A percentile compares a stretch with the other conserved stretches of the same genome.
phyloP scores from a whole-genome alignment of 2,888 invertebrate species.

The Sinhomidia bicolor region DNA sequence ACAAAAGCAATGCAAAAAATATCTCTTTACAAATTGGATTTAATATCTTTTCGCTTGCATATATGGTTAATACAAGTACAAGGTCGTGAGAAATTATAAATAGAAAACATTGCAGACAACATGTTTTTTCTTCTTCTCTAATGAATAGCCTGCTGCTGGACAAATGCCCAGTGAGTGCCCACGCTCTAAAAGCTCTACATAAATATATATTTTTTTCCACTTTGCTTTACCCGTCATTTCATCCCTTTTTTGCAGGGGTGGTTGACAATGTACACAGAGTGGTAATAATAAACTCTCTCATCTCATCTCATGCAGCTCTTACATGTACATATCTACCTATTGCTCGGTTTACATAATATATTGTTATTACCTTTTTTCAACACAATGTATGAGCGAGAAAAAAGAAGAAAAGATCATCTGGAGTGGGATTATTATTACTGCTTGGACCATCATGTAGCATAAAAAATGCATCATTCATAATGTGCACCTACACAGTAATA shows the following conservation, averaged over 20 bases:
- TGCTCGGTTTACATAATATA: not conserved
- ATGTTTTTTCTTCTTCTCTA: no score
- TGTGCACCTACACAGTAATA: conserved; percentile 28
- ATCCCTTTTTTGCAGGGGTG: conserved; percentile 49
- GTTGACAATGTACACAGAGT: conserved; percentile 30
- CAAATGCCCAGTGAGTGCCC: no score
- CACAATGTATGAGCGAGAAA: not conserved
- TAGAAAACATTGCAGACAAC: no score
- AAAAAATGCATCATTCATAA: not conserved
- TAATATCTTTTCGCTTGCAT: no score
- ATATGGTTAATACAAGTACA: no score
- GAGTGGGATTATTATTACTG: conserved; percentile 35
- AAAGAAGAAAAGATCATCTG: conserved; percentile 56
- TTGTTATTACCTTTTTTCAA: not conserved
- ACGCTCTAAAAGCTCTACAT: no score
- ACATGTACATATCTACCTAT: not conserved
- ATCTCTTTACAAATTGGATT: no score
- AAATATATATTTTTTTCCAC: no score
- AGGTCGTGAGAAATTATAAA: no score
- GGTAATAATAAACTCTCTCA: not conserved
- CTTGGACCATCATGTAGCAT: not conserved
- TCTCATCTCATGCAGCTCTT: no score
- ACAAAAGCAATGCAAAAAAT: no score
- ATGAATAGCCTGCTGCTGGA: no score
- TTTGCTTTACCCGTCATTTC: not conserved